Evolutionary conservation across 2,113 vertebrate genomes (phyloP), one percentile per base, ranked within the genome.

Genomic region (Coregonus clupeaformis): DNA sequence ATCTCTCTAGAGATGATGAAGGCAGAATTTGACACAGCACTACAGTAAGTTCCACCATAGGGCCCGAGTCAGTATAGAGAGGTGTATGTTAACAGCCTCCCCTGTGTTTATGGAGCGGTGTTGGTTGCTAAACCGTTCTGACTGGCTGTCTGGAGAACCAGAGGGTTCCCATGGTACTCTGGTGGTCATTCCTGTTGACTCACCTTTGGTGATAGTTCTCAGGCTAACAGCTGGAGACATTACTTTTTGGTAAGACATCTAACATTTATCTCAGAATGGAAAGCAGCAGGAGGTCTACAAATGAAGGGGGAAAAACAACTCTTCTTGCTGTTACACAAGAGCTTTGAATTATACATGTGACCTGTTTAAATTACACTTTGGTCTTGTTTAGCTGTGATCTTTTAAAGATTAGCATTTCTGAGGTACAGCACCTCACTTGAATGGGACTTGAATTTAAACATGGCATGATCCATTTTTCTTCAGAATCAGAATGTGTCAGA

Each of bases 1-100:
- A 92, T 93, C 89, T 89, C 84, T 86, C 74, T 82, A 77, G 88
- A 87, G 78, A 83, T 82, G 86, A 88, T 88, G 81, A 83, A 87
- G 86, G 89, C 84, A 78, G 73, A 73, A 36, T 68, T 79, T 87
- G 89, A 91, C 88, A 79, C 75, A 81, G 77, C 71, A 69, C 69
- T 81, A 67, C 80, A 79, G 82, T 72, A 30, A 71, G 60, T 25
- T 72, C 84, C 82, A 74, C 71, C 18, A 55, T 30, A 11, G 2
- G 74, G 20, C 68, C 7, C 6, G 3, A 47, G 12, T 22, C 66
- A 55, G 73, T 69, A 71, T 22, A 70, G 78, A 72, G 74, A 82
- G 69, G 52, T 73, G 76, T 52, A 52, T 52, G 80, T 77, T 77
- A 75, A 72, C 84, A 6, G 1, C 42, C 71, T 52, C 67, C 80